These are phyloP conservation scores for Chelonus formosanus DNA, from an alignment of 2,888 invertebrate species.

Conservation along the genomic window DNA sequence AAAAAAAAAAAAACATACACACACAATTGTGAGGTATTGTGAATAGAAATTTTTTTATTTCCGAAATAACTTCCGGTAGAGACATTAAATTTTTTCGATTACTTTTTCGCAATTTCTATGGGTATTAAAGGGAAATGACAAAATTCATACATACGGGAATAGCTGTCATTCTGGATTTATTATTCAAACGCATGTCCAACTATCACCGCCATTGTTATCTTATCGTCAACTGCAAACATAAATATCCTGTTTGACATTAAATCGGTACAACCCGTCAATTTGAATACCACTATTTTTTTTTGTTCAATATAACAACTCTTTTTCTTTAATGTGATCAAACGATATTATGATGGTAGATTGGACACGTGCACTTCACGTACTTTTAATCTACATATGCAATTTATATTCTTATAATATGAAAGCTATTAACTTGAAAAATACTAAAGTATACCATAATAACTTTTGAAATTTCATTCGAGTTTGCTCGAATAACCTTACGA, in stretches of 20 bases:
- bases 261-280: slow-evolving; percentile 23
- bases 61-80: too few species aligned
- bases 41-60: too few species aligned
- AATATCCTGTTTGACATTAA: slow-evolving; percentile 30
- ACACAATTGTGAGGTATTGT: too few species aligned
- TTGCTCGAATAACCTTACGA: too few species aligned
- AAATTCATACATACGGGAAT: background rate
- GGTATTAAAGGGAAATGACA: too few species aligned
- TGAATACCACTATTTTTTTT: slow-evolving; percentile 15
- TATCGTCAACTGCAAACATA: slow-evolving; percentile 28
- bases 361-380: background rate
- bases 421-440: too few species aligned
- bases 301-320: background rate
- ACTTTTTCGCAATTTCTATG: too few species aligned
- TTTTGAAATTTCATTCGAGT: too few species aligned
- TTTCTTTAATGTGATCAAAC: background rate
- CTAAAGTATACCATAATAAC: too few species aligned
- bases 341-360: background rate
- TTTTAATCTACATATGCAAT: background rate
- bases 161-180: slow-evolving; percentile 17
- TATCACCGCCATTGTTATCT: slow-evolving; percentile 19
- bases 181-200: slow-evolving; percentile 18
- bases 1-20: too few species aligned
- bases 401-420: background rate
- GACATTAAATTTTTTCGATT: too few species aligned